Conservation (phyloP, 53 echinoderm and acorn worm genomes). For the Holothuria scabra region DNA sequence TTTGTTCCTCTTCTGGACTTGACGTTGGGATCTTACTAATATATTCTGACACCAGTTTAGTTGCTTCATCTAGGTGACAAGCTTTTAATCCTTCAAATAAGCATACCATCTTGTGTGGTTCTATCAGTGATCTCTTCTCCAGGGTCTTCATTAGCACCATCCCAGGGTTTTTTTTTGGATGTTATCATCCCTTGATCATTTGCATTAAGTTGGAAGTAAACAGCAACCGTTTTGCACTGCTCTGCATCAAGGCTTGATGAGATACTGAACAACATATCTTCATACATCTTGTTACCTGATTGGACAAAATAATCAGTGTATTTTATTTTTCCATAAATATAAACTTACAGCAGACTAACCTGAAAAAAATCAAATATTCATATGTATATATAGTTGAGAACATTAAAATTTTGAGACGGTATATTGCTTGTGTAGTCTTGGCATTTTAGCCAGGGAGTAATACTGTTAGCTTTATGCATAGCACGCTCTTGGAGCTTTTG, state of each 20-base stretch:
- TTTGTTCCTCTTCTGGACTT: no score
- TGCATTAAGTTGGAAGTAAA: not conserved
- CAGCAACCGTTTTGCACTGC: not conserved
- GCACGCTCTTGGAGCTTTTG: no score
- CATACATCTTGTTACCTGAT: not conserved
- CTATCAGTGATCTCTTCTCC: constrained; percentile 23
- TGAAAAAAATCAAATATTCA: no score
- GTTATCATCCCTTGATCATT: not conserved
- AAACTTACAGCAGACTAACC: no score
- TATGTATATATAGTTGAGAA: no score
- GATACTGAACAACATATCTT: not conserved
- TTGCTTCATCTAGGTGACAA: constrained; percentile 20
- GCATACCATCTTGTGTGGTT: constrained; percentile 5
- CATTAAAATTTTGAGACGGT: no score
- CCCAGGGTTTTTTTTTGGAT: constrained; percentile 7
- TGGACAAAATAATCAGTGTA: no score
- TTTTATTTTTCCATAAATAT: no score
- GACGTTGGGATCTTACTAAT: not conserved
- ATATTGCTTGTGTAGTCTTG: no score
- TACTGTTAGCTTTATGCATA: no score
- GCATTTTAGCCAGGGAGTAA: no score
- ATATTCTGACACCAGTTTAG: not conserved
- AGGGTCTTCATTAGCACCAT: constrained; percentile 8
- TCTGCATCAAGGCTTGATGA: not conserved
- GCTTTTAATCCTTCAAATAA: constrained; percentile 23